phyloP scores from a whole-genome alignment of 2,888 invertebrate species.

The Sisyra nigra region DNA sequence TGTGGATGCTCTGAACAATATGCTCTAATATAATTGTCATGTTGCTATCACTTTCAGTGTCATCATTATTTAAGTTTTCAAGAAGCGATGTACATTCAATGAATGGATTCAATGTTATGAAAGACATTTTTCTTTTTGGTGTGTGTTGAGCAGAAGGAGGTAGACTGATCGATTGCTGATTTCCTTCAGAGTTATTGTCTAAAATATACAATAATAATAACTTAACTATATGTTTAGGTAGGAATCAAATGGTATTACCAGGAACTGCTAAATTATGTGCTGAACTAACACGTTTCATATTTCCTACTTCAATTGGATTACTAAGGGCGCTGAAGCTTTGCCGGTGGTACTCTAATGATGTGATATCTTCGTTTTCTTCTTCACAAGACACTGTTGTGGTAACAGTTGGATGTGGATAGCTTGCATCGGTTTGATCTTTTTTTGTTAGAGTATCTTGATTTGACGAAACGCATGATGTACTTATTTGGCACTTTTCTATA shows the following conservation, averaged over 20 bases:
- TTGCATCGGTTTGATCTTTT: neutral
- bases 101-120: constrained; percentile 42
- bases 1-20: constrained; percentile 37
- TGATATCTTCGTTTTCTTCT: constrained; percentile 14
- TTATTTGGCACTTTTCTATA: constrained; percentile 66
- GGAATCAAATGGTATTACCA: constrained; percentile 21
- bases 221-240: neutral
- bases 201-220: constrained; percentile 12
- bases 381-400: constrained; percentile 27
- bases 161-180: constrained; percentile 42
- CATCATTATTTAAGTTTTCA: constrained; percentile 23
- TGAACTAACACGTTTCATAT: constrained; percentile 53
- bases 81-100: constrained; percentile 28
- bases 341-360: constrained; percentile 17
- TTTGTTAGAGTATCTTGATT: neutral
- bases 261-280: constrained; percentile 53
- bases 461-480: constrained; percentile 41
- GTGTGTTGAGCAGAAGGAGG: constrained; percentile 65
- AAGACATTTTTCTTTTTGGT: constrained; percentile 50
- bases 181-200: constrained; percentile 30
- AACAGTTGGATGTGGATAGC: constrained; percentile 26
- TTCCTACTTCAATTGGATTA: constrained; percentile 26
- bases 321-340: constrained; percentile 28
- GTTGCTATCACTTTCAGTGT: constrained; percentile 26
- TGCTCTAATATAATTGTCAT: constrained; percentile 32